These are phyloP conservation scores for Brachyalestes nurse DNA, from an alignment of 2,797 vertebrate genomes.

Conservation along the genomic window DNA sequence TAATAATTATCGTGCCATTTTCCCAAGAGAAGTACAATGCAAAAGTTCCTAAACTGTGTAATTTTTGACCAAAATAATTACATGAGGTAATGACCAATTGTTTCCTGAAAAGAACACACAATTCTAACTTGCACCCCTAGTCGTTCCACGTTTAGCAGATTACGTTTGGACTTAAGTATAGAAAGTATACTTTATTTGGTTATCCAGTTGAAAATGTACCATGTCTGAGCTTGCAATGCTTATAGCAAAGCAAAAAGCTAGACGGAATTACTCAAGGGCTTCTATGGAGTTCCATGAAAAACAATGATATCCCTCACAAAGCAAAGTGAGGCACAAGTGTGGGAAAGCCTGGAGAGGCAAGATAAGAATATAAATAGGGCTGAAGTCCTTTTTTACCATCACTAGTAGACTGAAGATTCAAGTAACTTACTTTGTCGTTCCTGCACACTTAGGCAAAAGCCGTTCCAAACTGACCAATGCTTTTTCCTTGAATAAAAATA, in stretches of 20 bases:
- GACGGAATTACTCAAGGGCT: neutral
- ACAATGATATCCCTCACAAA: neutral
- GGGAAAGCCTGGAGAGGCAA: neutral
- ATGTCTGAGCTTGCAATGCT: neutral
- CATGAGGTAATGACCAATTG: too few relatives aligned
- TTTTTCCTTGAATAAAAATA: neutral
- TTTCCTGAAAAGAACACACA: too few relatives aligned
- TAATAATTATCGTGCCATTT: too few relatives aligned
- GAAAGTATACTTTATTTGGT: too few relatives aligned
- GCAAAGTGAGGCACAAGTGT: slow-evolving; percentile 15
- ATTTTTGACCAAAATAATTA: too few relatives aligned
- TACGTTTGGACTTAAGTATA: too few relatives aligned
- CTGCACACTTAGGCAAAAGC: neutral
- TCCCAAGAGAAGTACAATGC: too few relatives aligned
- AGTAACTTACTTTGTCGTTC: neutral
- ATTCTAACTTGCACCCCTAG: too few relatives aligned
- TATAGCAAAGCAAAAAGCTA: neutral
- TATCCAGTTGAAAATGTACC: neutral
- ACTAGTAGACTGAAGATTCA: neutral
- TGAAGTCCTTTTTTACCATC: neutral
- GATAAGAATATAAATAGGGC: slow-evolving; percentile 25
- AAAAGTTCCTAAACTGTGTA: too few relatives aligned
- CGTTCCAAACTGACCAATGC: neutral
- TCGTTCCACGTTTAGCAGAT: too few relatives aligned
- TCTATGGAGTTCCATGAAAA: neutral